These are phyloP conservation scores for Drosophila nasuta DNA, from an alignment of 1,140 invertebrate genomes.

Conservation along the genomic window DNA sequence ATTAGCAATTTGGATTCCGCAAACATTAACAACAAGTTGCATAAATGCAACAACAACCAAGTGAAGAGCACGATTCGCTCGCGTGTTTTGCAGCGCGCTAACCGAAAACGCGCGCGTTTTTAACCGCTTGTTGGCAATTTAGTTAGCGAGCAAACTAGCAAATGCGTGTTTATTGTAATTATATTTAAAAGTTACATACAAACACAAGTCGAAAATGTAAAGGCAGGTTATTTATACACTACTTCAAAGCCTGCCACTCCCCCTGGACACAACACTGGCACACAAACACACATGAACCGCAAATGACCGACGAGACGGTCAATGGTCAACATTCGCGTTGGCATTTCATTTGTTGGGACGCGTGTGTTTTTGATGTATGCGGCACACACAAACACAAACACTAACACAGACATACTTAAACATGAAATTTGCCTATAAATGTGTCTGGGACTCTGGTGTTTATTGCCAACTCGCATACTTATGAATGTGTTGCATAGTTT, in stretches of 20 bases:
- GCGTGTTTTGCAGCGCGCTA: conserved; percentile 54
- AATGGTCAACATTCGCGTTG: conserved; percentile 50
- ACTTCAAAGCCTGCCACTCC: conserved; percentile 24
- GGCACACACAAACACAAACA: conserved; percentile 11
- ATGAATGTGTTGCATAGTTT: conserved; percentile 50
- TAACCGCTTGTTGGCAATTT: conserved; percentile 68
- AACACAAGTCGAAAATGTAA: conserved; percentile 39
- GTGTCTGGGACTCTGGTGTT: conserved; percentile 73
- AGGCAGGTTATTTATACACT: conserved; percentile 63
- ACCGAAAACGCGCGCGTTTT: conserved; percentile 56
- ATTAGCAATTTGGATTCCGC: conserved; percentile 15
- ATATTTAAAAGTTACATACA: conserved; percentile 64
- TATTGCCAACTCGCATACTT: conserved; percentile 44
- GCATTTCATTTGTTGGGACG: conserved; percentile 38
- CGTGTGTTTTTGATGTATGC: conserved; percentile 68
- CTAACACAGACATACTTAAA: background rate
- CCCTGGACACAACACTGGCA: conserved; percentile 12
- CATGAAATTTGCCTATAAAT: conserved; percentile 78
- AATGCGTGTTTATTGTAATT: conserved; percentile 75
- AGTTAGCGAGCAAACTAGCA: conserved; percentile 48
- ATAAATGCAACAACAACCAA: conserved; percentile 32
- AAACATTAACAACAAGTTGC: conserved; percentile 40
- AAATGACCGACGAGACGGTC: conserved; percentile 35
- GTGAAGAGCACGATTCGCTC: conserved; percentile 34
- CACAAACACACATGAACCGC: conserved; percentile 12